Percentiles rank a stretch among this genome's conserved stretches.
These are phyloP conservation scores for Drosophila cardini DNA, from an alignment of 1,140 invertebrate species.

Conservation along the genomic window DNA sequence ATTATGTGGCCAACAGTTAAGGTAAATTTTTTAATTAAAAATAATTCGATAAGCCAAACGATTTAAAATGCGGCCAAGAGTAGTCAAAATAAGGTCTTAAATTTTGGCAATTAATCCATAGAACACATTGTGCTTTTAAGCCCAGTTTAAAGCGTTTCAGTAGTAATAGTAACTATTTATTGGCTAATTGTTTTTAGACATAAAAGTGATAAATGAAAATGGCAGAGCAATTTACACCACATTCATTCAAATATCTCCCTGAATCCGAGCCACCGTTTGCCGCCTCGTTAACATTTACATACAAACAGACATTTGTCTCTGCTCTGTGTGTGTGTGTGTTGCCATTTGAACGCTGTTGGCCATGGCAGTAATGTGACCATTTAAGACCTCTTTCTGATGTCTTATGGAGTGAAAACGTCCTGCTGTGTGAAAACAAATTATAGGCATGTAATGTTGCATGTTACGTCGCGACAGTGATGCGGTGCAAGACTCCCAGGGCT, in stretches of 20 bases:
- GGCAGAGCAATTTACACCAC: slow-evolving; percentile 19
- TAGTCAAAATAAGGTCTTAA: not conserved
- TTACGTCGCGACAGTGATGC: slow-evolving; percentile 64
- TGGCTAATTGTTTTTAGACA: slow-evolving; percentile 14
- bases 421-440: slow-evolving; percentile 84
- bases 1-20: not conserved
- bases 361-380: slow-evolving; percentile 84
- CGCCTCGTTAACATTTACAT: slow-evolving; percentile 15
- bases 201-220: slow-evolving; percentile 15
- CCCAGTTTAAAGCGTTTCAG: not conserved
- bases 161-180: slow-evolving; percentile 5
- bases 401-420: slow-evolving; percentile 84
- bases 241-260: slow-evolving; percentile 24
- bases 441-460: slow-evolving; percentile 84
- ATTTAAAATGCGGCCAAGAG: no score
- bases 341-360: slow-evolving; percentile 81
- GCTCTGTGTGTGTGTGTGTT: not conserved
- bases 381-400: slow-evolving; percentile 84
- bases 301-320: not conserved
- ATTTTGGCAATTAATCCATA: not conserved
- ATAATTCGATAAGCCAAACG: no score
- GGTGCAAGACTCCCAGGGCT: slow-evolving; percentile 20
- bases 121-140: not conserved
- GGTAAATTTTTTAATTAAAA: not conserved
- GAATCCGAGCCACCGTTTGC: slow-evolving; percentile 13